A percentile compares a stretch with the other conserved stretches of the same genome.
phyloP scores from a whole-genome alignment of 2,888 invertebrate species.

The Molorchus minor region DNA sequence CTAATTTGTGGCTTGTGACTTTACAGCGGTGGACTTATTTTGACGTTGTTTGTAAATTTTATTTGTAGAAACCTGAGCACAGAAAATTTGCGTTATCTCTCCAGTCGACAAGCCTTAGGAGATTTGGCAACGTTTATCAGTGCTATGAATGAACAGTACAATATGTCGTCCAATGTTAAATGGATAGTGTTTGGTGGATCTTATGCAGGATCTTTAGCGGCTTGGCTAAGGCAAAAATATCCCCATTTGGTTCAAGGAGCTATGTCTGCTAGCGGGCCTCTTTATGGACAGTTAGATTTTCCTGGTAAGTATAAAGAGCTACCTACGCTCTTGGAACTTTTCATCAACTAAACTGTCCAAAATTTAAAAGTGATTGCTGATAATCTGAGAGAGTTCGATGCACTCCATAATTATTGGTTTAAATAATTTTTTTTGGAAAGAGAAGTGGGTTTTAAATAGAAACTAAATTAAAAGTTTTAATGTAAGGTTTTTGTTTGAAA shows the following conservation, averaged over 20 bases:
- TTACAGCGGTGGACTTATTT: neutral
- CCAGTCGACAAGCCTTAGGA: conserved; percentile 79
- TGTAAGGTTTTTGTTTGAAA: no score
- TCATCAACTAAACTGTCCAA: no score
- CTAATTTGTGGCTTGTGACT: neutral
- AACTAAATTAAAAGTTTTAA: no score
- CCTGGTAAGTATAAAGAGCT: conserved; percentile 66
- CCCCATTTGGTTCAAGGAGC: conserved; percentile 85
- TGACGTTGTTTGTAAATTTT: neutral
- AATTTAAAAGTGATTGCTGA: no score
- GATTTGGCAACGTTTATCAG: conserved; percentile 85
- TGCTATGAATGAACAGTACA: conserved; percentile 71
- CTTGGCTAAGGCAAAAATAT: conserved; percentile 87
- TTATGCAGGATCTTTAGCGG: conserved; percentile 89
- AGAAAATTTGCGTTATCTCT: conserved; percentile 77
- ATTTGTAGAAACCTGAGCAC: conserved; percentile 76
- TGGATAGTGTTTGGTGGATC: conserved; percentile 95
- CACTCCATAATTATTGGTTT: no score
- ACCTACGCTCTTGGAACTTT: no score
- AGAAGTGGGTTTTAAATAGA: no score
- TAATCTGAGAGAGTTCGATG: no score
- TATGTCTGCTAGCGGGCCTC: conserved; percentile 87
- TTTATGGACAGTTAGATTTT: conserved; percentile 86
- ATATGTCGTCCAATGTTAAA: conserved; percentile 68
- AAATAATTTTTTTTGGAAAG: no score